Conservation (phyloP, 1,140 invertebrate species). For the Lamellibrachia luymesi region DNA sequence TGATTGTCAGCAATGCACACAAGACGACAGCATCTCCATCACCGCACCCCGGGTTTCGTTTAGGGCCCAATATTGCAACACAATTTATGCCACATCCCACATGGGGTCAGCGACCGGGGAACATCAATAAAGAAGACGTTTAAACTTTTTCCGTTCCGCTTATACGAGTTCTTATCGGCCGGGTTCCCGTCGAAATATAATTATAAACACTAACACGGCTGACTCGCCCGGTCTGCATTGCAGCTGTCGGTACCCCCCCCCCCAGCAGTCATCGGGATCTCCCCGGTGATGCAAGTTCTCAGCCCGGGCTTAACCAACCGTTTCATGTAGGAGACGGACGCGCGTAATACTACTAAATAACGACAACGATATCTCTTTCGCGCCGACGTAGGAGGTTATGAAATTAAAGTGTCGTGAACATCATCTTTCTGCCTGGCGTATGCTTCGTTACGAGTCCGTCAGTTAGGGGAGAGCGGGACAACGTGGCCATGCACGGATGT, state of each 20-base stretch:
- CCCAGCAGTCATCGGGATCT: not conserved
- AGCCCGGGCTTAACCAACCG: not conserved
- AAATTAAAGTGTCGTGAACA: not conserved
- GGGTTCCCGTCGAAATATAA: not conserved
- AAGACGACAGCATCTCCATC: too few relatives aligned
- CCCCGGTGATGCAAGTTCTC: too few relatives aligned
- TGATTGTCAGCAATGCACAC: too few relatives aligned
- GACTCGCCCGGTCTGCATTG: not conserved
- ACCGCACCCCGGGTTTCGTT: too few relatives aligned
- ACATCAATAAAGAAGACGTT: not conserved
- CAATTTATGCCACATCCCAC: too few relatives aligned
- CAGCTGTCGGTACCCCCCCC: too few relatives aligned
- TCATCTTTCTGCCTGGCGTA: too few relatives aligned
- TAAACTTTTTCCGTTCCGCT: not conserved
- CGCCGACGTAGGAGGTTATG: not conserved
- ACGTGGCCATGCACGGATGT: not conserved
- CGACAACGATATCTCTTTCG: not conserved
- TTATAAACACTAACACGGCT: not conserved
- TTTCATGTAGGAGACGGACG: not conserved
- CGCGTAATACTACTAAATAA: conserved; percentile 1
- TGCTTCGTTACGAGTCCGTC: not conserved
- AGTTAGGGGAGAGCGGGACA: not conserved
- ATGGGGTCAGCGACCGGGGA: too few relatives aligned
- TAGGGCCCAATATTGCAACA: too few relatives aligned
- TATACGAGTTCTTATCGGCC: not conserved